Evolutionary conservation across 2,888 invertebrate species (phyloP), one percentile per base, ranked within the genome.

Genomic region (Agrotis segetum): DNA sequence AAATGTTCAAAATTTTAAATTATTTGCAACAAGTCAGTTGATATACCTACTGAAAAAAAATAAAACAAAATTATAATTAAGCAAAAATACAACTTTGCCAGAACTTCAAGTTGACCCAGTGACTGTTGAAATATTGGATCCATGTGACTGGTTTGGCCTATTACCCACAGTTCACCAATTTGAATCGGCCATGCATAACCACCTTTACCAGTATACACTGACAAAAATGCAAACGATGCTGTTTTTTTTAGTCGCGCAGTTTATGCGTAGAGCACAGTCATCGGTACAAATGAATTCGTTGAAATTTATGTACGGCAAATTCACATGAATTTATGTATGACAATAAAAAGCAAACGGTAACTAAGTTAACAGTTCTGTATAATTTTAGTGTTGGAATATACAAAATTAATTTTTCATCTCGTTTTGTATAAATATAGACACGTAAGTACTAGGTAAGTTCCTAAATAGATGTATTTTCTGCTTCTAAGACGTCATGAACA

Each of bases 241-340:
- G 62, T 72, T 77, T 67, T 71, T 24, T 81, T 84, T 71, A 55
- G 29, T 58, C 46, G 44, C 60, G 71, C 55, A 71, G 59, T 79
- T 75, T 71, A 67, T 71, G 56, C 50, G 71, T 58, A 63, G 76
- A 66, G 67, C 67, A 67, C 47, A 65, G 49, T 44, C 79, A 84
- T 72, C 67, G 61, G 67, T 63, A 66, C 67, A 82, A 84, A 84
- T 82, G 67, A 82, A 78, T 74, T 78, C 62, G 55, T 47, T 70
- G 53, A 65, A 81, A 81, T 81, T 78, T 78, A 77, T 78, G 78
- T 77, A 24, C 59, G 65, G 65, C 71, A 59, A 77, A 75, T 55
- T 63, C 46, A 60, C 64, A 79, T 75, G 79, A 77, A 81, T 77
- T 78, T 78, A 77, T 81, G 77, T 66, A 63, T 70, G 53, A 55